A percentile compares a stretch with the other conserved stretches of the same genome.
Conservation (phyloP, 1,140 invertebrate species). For the Popillia japonica region DNA sequence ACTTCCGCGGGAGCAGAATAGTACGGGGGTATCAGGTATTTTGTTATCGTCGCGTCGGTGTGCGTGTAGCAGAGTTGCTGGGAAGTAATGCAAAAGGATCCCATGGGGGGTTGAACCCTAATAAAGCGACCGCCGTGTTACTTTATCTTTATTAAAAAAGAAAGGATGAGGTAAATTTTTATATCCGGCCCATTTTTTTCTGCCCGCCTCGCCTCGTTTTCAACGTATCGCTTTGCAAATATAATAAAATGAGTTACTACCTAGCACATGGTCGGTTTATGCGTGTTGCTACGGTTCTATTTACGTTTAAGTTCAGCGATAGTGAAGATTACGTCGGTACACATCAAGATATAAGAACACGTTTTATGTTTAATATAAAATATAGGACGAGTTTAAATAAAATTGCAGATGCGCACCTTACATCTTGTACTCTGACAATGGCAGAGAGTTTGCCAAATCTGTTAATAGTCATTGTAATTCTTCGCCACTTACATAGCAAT, state of each 20-base stretch:
- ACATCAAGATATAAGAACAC: no score
- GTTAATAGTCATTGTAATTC: no score
- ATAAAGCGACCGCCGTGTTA: conserved; percentile 13
- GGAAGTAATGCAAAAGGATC: not conserved
- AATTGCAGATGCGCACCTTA: no score
- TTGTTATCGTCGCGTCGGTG: not conserved
- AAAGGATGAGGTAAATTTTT: conserved; percentile 13
- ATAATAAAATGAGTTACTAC: not conserved
- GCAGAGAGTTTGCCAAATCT: no score
- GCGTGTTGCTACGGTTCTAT: no score
- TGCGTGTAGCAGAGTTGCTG: not conserved
- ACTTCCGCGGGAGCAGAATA: not conserved
- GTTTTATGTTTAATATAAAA: no score
- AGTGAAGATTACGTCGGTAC: no score
- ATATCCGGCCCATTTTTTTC: not conserved
- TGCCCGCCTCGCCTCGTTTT: not conserved
- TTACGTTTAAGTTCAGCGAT: no score
- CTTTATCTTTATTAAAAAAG: conserved; percentile 8
- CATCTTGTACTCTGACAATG: no score
- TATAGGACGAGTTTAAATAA: no score
- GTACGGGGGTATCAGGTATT: not conserved
- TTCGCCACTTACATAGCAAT: no score
- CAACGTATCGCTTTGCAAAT: not conserved
- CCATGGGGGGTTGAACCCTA: conserved; percentile 5
- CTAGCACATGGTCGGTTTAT: not conserved